These are phyloP conservation scores for Synanthedon andrenaeformis DNA, from an alignment of 2,888 invertebrate species.

Conservation along the genomic window DNA sequence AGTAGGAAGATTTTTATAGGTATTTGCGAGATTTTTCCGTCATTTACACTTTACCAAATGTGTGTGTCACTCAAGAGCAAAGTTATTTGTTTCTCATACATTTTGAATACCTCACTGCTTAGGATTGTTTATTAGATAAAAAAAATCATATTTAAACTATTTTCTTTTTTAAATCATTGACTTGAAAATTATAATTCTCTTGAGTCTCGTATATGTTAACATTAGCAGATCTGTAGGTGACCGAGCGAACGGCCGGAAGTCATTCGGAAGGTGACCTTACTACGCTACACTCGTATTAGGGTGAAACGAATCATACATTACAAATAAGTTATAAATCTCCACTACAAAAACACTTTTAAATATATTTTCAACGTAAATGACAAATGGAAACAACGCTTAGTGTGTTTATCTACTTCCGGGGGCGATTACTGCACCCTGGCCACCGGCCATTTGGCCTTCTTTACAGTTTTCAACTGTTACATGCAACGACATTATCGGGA, in stretches of 20 bases:
- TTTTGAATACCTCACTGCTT: too few relatives aligned
- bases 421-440: constrained; percentile 40
- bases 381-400: constrained; percentile 6
- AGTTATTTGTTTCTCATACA: too few relatives aligned
- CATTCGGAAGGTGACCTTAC: constrained; percentile 61
- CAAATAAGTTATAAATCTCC: neutral
- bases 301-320: neutral
- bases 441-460: constrained; percentile 46
- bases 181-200: too few relatives aligned
- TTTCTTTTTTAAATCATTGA: too few relatives aligned
- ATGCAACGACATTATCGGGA: constrained; percentile 34
- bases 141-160: too few relatives aligned
- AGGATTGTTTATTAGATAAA: too few relatives aligned
- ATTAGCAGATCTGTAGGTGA: constrained; percentile 30
- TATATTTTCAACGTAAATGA: neutral
- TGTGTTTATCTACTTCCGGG: constrained; percentile 42
- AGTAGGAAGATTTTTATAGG: too few relatives aligned
- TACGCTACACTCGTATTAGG: constrained; percentile 2
- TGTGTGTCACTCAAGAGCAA: too few relatives aligned
- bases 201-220: neutral
- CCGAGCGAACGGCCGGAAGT: constrained; percentile 26
- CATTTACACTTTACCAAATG: too few relatives aligned
- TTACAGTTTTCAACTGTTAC: constrained; percentile 18
- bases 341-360: neutral
- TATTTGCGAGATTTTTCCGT: too few relatives aligned